Evolutionary conservation across 2,797 vertebrate species (phyloP), one percentile per base, ranked within the genome.

Genomic region (Morelia viridis): DNA sequence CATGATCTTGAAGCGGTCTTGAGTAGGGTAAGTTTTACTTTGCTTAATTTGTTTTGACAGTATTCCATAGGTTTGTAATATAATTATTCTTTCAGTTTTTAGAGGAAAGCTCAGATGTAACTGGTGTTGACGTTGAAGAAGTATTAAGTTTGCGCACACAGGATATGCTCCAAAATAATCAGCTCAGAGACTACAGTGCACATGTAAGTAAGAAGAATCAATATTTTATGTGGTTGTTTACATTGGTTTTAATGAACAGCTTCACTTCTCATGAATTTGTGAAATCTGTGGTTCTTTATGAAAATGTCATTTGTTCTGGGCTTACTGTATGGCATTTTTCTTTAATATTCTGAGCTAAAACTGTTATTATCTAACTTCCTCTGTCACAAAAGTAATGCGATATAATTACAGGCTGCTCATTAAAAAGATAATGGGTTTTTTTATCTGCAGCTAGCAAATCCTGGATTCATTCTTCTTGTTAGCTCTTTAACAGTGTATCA

Each of bases 1-100:
- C 98, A 98, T 62, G 98, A 98, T 5, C 94, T 98, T 11, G 98
- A 99, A 92, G 94, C 94, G 6, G 60, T 98, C 85, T 97, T 99
- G 57, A 97, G 93, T 89, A 98, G 96, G 98, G 99, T 98, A 95
- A 93, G 97, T 97, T 58, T 71, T 3, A 0, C 41, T 76, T 7
- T 12, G 56, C 17, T 87, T 3, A n/a, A 4, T 3, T 24, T 13
- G 0, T 35, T 83, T 13, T 17, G 41, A 6, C 19, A 41, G 0
- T 1, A 6, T 17, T 62, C 15, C 15, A 57, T 85, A 8, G 9
- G 31, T 1, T 19, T 0, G 0, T 1, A 13, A 46, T 90, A 93
- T 85, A 0, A 64, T 89, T 26, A 92, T 89, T 26, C 41, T 95
- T 93, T 13, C 50, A 98, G 98, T 98, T 98, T 94, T 65, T 98